Evolutionary conservation across 2,113 vertebrate genomes (phyloP), one percentile per base, ranked within the genome.

Genomic region (Etheostoma cragini): DNA sequence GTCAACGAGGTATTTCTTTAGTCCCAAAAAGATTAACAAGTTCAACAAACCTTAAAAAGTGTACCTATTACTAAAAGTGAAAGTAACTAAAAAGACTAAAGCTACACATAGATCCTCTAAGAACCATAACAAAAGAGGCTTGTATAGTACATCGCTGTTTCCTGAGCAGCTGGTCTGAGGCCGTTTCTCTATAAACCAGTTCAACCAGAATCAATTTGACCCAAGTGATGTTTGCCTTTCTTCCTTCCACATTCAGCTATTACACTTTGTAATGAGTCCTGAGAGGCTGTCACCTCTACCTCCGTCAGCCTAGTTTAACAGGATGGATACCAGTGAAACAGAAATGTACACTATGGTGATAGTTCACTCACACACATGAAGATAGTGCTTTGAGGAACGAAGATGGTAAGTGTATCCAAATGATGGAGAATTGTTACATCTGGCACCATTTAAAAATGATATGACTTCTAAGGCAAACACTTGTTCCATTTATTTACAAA

Each of bases 171-270:
- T 83, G 85, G 58, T 56, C 22, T 50, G 56, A 67, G 50, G 58
- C 26, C 16, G 3, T 88, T 76, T 77, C 87, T 89, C 92, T 92
- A 91, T 93, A 93, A 93, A 88, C 53, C 76, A 24, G 83, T 80
- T 92, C 91, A 88, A 63, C 78, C 85, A 81, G 88, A 94, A 92
- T 85, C 72, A 83, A 93, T 93, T n/a, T 72, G 80, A 82, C 66
- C 60, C 73, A 47, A 78, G 88, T 71, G 58, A 64, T 92, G 90
- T 92, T 92, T 91, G 84, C 86, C 81, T 86, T 90, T 57, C 82
- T 72, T 75, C 45, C 64, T 58, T 60, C 60, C 58, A 71, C 83
- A 22, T 86, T 81, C 78, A 82, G 65, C 67, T 14, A 61, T 85
- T 81, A 71, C 84, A 82, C 58, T 42, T 56, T 50, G 77, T 80